These are phyloP conservation scores for Lochmaea crataegi DNA, from an alignment of 2,888 invertebrate genomes.

Conservation along the genomic window DNA sequence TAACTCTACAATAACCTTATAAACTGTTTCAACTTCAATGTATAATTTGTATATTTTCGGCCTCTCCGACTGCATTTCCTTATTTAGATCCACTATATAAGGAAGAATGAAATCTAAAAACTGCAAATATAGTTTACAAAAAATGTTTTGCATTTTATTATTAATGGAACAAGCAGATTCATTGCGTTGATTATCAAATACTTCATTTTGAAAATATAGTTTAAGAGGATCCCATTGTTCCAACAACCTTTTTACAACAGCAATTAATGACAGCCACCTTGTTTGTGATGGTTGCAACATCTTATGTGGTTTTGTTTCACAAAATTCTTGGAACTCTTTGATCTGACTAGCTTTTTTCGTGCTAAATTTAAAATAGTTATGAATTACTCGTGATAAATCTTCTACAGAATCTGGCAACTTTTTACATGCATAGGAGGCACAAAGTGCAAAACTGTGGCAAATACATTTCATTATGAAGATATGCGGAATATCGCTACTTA, in stretches of 20 bases:
- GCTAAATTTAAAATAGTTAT: constrained; percentile 6
- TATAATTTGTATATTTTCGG: no score
- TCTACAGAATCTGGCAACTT: not conserved
- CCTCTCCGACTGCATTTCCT: constrained; percentile 7
- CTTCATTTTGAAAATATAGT: constrained; percentile 28
- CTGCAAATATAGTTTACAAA: not conserved
- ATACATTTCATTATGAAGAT: constrained; percentile 14
- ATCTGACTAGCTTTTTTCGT: not conserved
- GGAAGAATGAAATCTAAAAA: not conserved
- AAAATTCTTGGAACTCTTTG: constrained; percentile 1
- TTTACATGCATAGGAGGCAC: constrained; percentile 15
- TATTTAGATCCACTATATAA: not conserved
- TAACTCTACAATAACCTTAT: not conserved
- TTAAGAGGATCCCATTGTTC: constrained; percentile 31
- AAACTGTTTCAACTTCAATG: not conserved
- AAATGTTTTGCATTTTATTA: not conserved
- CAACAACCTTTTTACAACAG: constrained; percentile 23
- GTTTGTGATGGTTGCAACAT: constrained; percentile 34
- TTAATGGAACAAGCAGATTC: not conserved
- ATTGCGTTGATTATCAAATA: constrained; percentile 1
- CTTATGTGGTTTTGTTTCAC: constrained; percentile 25
- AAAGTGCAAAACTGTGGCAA: constrained; percentile 14
- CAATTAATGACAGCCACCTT: constrained; percentile 30
- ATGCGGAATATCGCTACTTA: not conserved
- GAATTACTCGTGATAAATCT: constrained; percentile 1